Base-by-base conservation (phyloP, 2,113 vertebrate genomes). In the Seriola aureovittata region DNA sequence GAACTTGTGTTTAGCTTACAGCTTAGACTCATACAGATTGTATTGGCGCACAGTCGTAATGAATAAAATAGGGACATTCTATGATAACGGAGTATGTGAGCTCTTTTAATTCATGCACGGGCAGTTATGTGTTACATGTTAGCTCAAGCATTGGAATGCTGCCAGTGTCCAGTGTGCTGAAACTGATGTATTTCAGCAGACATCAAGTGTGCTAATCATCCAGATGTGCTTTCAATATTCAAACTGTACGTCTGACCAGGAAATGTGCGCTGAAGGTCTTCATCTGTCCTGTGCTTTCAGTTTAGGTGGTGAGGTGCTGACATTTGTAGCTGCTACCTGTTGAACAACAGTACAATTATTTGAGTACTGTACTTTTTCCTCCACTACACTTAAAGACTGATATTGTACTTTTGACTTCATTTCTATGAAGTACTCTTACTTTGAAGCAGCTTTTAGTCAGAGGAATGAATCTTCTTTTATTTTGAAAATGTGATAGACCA, bases 91-190 rank as follows among this genome's bases (percentile, higher is more conserved):
- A 54, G 23, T n/a, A 40, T 64, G 44, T 71, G 16, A 52, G 32
- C 25, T 8, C 25, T 59, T 81, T 62, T 5, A 60, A 76, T 73
- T 57, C 29, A 42, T 38, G 80, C 65, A 66, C 68, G 72, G 52
- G 72, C 50, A 50, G 72, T 29, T 63, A 65, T 6, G 78, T 75
- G 71, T 71, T 5, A 46, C 78, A 29, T 64, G 58, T 82, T 70
- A 66, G 69, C 73, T 80, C 34, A 67, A 78, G 84, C 77, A 55
- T 74, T 54, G 17, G 64, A 57, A 77, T n/a, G 74, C 88, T 82
- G 84, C 67, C 70, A 23, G 73, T 59, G 78, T 75, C 81, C 74
- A 76, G 16, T 9, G 71, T 82, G 50, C 44, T 79, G 78, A 75
- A 75, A 89, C 64, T 6, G 82, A 80, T 65, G 25, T 13, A 40